Percentiles rank a stretch among this genome's conserved stretches.
Conservation (phyloP, 1,140 invertebrate genomes). For the Babylonia areolata region DNA sequence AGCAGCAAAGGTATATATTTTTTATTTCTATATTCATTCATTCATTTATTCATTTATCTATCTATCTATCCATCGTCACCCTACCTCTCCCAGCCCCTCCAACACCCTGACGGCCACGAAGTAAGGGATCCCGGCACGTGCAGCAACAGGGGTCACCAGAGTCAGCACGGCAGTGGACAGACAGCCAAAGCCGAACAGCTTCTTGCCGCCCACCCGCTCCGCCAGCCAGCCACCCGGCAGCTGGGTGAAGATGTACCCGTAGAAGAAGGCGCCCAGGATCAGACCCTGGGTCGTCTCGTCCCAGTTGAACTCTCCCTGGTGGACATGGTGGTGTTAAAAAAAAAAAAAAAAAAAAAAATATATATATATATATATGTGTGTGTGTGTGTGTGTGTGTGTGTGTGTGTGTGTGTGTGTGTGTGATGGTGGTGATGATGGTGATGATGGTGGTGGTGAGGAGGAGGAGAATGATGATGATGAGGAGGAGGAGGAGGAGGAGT, state of each 20-base stretch:
- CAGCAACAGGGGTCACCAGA: too few relatives aligned
- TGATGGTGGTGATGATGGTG: too few relatives aligned
- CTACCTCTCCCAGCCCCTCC: background rate
- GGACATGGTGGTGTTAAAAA: too few relatives aligned
- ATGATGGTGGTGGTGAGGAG: too few relatives aligned
- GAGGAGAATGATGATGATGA: too few relatives aligned
- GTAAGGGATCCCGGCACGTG: too few relatives aligned
- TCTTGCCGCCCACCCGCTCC: conserved; percentile 85
- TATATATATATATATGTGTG: background rate
- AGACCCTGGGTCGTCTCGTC: conserved; percentile 85
- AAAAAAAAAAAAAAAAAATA: background rate
- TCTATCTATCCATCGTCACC: too few relatives aligned
- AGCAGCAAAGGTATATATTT: too few relatives aligned
- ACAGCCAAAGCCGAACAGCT: conserved; percentile 82
- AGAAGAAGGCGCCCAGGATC: conserved; percentile 91
- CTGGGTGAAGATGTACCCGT: conserved; percentile 83
- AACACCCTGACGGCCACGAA: background rate
- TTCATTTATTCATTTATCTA: too few relatives aligned
- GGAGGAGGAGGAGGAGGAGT: too few relatives aligned
- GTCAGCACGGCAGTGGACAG: background rate
- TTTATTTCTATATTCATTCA: too few relatives aligned
- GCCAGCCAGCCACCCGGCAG: conserved; percentile 84
- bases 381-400: conserved; percentile 10
- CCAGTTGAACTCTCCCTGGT: conserved; percentile 85
- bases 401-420: too few relatives aligned